Evolutionary conservation across 2,797 vertebrate genomes (phyloP).

Genomic region (Cossypha caffra): DNA sequence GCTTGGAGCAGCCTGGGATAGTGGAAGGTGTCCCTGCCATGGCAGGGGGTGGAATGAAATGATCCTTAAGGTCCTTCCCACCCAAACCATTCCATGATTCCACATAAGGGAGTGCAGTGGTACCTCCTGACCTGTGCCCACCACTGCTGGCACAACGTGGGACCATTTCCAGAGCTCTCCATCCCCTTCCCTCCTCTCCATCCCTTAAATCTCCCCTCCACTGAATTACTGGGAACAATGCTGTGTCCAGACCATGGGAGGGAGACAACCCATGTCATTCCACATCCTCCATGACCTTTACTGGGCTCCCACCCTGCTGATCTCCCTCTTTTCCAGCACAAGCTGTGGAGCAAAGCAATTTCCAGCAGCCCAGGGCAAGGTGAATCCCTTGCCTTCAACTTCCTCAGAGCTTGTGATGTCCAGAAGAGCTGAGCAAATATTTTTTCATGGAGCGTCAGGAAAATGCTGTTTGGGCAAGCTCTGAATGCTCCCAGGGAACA

Average conservation of each 20-base stretch:
- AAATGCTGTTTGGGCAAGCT: constrained; percentile 12
- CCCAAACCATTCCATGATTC: background rate
- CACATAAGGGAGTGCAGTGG: background rate
- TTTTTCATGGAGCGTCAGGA: background rate
- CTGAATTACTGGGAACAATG: background rate
- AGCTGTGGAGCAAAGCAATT: constrained; percentile 51
- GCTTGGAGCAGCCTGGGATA: background rate
- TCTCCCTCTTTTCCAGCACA: background rate
- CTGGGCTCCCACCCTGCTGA: background rate
- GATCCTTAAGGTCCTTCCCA: background rate
- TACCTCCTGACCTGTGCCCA: background rate
- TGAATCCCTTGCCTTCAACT: constrained; percentile 12
- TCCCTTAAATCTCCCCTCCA: background rate
- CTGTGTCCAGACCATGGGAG: background rate
- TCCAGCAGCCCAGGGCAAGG: constrained; percentile 60
- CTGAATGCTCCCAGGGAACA: background rate
- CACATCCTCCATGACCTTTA: background rate
- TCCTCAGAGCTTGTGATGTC: background rate
- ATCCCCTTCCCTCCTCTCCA: background rate
- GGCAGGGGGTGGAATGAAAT: fast-evolving
- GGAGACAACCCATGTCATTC: background rate
- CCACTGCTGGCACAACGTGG: fast-evolving
- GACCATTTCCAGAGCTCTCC: background rate
- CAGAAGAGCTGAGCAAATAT: constrained; percentile 63
- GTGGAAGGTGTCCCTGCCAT: background rate